phyloP scores from a whole-genome alignment of 1,140 invertebrate species.

The Micrasema minimum region DNA sequence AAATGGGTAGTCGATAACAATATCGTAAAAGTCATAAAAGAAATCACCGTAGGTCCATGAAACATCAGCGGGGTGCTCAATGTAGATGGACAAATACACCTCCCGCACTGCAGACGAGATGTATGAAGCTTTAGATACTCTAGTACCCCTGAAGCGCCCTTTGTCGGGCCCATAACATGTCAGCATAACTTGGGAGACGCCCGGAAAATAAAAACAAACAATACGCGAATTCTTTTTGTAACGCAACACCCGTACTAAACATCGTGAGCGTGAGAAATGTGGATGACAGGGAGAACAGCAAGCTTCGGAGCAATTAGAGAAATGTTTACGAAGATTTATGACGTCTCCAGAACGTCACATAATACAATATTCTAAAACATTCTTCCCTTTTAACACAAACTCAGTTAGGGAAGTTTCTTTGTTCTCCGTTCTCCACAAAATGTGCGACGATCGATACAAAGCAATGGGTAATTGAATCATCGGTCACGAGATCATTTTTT shows the following conservation, averaged over 20 bases:
- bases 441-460: background rate
- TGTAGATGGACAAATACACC: conserved; percentile 8
- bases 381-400: conserved; percentile 7
- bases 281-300: conserved; percentile 7
- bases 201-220: conserved; percentile 26
- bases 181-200: conserved; percentile 12
- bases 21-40: background rate
- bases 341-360: background rate
- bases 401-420: conserved; percentile 4
- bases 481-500: background rate
- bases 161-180: conserved; percentile 20
- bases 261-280: conserved; percentile 9
- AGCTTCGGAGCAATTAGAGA: conserved; percentile 9
- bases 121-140: background rate
- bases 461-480: conserved; percentile 9
- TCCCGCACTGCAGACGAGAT: conserved; percentile 17
- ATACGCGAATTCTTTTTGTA: conserved; percentile 31
- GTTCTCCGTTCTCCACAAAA: background rate
- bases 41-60: background rate
- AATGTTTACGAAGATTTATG: conserved; percentile 26
- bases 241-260: conserved; percentile 4
- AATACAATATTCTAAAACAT: background rate
- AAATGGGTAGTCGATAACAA: conserved; percentile 14
- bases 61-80: conserved; percentile 22
- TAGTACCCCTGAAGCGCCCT: background rate